A percentile compares a stretch with the other conserved stretches of the same genome.
Conservation (phyloP, 92 coral and sea anemone species). For the Porites cylindrica region DNA sequence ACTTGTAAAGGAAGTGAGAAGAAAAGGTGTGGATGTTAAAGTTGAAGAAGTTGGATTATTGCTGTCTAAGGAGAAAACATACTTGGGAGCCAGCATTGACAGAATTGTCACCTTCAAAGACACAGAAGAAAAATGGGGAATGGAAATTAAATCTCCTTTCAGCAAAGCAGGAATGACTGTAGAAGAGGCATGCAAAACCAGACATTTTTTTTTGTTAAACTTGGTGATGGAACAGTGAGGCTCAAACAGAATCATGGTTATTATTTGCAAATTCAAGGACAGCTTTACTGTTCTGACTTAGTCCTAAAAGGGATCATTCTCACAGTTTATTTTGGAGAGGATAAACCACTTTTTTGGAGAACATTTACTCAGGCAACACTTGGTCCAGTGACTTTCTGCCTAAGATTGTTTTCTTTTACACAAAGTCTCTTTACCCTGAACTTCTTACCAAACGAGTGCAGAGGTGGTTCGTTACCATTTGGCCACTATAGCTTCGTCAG, state of each 20-base stretch:
- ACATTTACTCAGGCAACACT: too few relatives aligned
- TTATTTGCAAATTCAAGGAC: constrained; percentile 11
- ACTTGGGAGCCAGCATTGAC: constrained; percentile 46
- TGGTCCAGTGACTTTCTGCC: too few relatives aligned
- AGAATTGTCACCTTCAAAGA: constrained; percentile 17
- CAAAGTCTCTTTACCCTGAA: too few relatives aligned
- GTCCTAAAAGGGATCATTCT: too few relatives aligned
- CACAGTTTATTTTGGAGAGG: too few relatives aligned
- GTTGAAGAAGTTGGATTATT: constrained; percentile 50
- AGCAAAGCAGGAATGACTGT: constrained; percentile 58
- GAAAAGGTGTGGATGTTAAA: background rate
- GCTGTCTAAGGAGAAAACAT: constrained; percentile 43
- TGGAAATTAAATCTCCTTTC: constrained; percentile 51
- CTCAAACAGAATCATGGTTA: background rate
- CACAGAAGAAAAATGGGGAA: constrained; percentile 44
- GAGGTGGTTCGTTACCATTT: too few relatives aligned
- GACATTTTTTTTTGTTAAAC: constrained; percentile 6
- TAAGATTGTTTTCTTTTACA: background rate
- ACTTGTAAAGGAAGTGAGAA: constrained; percentile 14
- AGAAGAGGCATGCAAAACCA: background rate
- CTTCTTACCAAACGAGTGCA: too few relatives aligned
- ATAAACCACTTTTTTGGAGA: too few relatives aligned
- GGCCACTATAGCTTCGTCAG: too few relatives aligned
- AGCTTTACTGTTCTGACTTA: constrained; percentile 1
- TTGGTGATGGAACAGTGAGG: constrained; percentile 24